Percentiles rank a stretch among this genome's conserved stretches.
These are phyloP conservation scores for Neoarius graeffei DNA, from an alignment of 2,113 vertebrate genomes.

Conservation along the genomic window DNA sequence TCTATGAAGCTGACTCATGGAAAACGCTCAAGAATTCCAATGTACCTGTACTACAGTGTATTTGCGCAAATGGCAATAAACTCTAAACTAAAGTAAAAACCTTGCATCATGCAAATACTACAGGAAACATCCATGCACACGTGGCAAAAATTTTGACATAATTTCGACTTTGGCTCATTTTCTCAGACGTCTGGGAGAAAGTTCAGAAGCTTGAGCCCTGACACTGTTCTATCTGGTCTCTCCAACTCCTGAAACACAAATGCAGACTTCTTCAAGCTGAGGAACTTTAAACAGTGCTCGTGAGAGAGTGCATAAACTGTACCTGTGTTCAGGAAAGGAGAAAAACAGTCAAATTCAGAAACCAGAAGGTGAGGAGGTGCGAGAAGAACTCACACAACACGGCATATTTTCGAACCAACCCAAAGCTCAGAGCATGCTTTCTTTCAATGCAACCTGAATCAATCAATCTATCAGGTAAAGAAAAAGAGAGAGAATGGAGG, in stretches of 20 bases:
- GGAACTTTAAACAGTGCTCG: background rate
- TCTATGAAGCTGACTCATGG: too few species aligned
- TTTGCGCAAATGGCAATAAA: too few species aligned
- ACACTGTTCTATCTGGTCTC: conserved; percentile 26
- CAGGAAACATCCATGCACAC: background rate
- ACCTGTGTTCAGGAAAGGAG: conserved; percentile 36
- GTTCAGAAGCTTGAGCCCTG: conserved; percentile 45
- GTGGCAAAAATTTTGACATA: background rate
- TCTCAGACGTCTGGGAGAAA: background rate
- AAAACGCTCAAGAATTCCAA: too few species aligned
- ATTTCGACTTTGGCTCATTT: background rate
- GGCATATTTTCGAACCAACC: conserved; percentile 31
- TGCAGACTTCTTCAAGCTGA: conserved; percentile 5
- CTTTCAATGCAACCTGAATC: conserved; percentile 18
- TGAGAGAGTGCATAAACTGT: conserved; percentile 22
- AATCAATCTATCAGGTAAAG: background rate
- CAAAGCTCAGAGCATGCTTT: conserved; percentile 15
- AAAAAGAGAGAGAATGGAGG: conserved; percentile 50
- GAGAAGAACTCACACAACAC: background rate
- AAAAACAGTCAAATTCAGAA: conserved; percentile 1
- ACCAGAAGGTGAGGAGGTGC: conserved; percentile 30
- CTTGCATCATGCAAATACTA: background rate
- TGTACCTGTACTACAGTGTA: too few species aligned
- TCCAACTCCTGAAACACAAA: background rate
- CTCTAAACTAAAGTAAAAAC: background rate